Conservation (phyloP, 2,797 vertebrate genomes). For the Hyperoplus immaculatus region DNA sequence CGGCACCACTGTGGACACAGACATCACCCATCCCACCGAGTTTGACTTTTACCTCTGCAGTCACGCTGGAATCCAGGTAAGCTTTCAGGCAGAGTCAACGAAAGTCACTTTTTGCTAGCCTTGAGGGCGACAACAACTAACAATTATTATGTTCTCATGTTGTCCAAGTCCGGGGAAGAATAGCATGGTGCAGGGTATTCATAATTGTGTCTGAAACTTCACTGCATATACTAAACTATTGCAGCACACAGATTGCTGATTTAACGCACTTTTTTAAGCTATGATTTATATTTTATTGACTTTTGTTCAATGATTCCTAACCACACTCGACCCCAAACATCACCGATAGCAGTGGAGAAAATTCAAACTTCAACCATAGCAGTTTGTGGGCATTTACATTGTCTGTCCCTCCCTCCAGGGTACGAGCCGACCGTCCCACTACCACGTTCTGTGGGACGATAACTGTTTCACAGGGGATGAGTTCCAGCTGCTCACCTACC, state of each 20-base stretch:
- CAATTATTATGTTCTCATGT: background rate
- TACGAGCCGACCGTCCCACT: conserved; percentile 98
- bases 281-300: background rate
- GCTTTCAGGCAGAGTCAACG: background rate
- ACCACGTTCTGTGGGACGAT: conserved; percentile 98
- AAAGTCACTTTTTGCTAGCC: background rate
- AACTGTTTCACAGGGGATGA: conserved; percentile 98
- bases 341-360: background rate
- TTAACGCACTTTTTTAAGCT: conserved; percentile 5
- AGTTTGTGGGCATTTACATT: too few species aligned
- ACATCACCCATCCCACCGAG: conserved; percentile 98
- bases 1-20: conserved; percentile 97
- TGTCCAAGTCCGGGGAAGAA: background rate
- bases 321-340: background rate
- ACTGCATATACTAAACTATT: background rate
- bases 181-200: background rate
- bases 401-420: conserved; percentile 81
- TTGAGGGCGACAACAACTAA: background rate
- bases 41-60: conserved; percentile 99
- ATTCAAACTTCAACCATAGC: background rate
- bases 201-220: background rate
- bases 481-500: conserved; percentile 98
- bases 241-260: background rate
- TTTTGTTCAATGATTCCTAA: background rate
- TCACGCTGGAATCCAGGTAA: conserved; percentile 98